Evolutionary conservation across 2,113 vertebrate genomes (phyloP).

Genomic region (Tachuris rubrigastra): DNA sequence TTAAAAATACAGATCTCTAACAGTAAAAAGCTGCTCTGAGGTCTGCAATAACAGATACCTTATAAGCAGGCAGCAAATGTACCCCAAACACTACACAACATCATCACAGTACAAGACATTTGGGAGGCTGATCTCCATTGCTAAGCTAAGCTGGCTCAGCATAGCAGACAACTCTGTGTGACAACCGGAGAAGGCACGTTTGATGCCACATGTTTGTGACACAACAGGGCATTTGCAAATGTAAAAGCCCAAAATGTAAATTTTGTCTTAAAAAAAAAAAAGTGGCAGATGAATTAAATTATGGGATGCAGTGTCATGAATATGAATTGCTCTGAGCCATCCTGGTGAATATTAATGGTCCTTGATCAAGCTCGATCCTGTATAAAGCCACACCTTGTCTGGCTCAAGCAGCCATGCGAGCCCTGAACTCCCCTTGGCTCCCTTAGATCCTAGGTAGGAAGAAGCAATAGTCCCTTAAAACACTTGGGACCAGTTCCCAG

Average conservation of each 20-base stretch:
- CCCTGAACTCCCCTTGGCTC: neutral
- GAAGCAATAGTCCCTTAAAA: neutral
- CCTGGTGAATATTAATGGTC: neutral
- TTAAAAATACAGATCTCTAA: neutral
- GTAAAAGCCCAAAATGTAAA: neutral
- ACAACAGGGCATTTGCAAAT: neutral
- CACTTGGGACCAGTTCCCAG: neutral
- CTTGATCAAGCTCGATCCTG: neutral
- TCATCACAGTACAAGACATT: rapidly evolving
- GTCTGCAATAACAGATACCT: neutral
- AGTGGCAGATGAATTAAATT: neutral
- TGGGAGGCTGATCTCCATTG: neutral
- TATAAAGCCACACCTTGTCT: neutral
- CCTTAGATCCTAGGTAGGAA: neutral
- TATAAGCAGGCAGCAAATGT: neutral
- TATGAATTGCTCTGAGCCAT: neutral
- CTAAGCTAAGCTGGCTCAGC: neutral
- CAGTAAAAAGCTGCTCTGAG: neutral
- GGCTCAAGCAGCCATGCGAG: neutral
- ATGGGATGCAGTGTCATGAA: neutral
- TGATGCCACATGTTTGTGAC: neutral
- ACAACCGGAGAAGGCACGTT: neutral
- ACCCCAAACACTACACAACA: neutral
- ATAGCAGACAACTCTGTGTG: neutral
- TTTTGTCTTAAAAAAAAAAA: neutral